A percentile compares a stretch with the other conserved stretches of the same genome.
Conservation (phyloP, 2,888 invertebrate genomes). For the Ryuthela nishihirai region DNA sequence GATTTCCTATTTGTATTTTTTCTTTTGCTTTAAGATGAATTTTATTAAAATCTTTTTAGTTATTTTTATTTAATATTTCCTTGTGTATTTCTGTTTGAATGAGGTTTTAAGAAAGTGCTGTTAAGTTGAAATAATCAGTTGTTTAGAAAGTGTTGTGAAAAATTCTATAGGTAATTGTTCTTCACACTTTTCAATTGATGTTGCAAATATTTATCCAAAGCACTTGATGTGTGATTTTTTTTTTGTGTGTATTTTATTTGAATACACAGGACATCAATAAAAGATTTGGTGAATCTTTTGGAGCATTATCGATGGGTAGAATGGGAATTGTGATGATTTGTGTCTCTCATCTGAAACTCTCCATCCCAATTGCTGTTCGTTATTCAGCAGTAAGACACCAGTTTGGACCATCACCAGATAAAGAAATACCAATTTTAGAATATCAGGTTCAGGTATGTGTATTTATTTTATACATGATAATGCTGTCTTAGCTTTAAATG, state of each 20-base stretch:
- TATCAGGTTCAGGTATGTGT: constrained; percentile 81
- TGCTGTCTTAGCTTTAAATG: too few relatives aligned
- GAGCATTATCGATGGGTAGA: constrained; percentile 78
- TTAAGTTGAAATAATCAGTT: too few relatives aligned
- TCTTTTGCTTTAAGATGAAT: too few relatives aligned
- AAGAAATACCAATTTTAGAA: constrained; percentile 70
- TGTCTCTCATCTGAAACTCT: constrained; percentile 62
- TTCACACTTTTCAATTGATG: too few relatives aligned
- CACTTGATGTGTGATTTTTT: background rate
- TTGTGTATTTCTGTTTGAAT: too few relatives aligned
- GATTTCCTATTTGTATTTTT: too few relatives aligned
- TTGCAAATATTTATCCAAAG: background rate
- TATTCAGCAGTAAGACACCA: constrained; percentile 83
- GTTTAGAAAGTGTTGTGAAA: too few relatives aligned
- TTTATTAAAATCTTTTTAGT: too few relatives aligned
- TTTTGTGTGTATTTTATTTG: background rate
- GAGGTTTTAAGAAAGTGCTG: too few relatives aligned
- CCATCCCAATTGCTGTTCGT: constrained; percentile 76
- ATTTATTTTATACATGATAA: too few relatives aligned
- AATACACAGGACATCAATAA: constrained; percentile 64
- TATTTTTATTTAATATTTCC: too few relatives aligned
- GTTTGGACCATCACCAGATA: constrained; percentile 68
- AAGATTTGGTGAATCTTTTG: constrained; percentile 73
- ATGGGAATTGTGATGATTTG: constrained; percentile 64
- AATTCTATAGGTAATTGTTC: too few relatives aligned